Evolutionary conservation across 64 coral and sea anemone genomes (phyloP), one percentile per base, ranked within the genome.

Genomic region (Porites lutea): DNA sequence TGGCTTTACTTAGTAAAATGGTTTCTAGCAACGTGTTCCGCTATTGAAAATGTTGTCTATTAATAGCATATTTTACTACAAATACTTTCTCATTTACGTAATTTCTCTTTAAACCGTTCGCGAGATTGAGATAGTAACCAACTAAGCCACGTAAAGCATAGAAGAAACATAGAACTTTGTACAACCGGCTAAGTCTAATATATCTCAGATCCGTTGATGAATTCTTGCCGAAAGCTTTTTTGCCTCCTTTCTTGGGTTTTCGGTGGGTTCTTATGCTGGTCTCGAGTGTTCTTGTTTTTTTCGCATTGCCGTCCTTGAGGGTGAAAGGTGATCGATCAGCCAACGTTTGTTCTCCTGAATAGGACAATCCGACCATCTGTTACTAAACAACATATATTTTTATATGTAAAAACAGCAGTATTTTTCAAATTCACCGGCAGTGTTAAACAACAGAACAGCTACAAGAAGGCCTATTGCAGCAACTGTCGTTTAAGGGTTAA

Each of bases 31-130:
- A 81, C 78, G 78, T 81, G 78, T 63, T 64, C 78, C 16, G 57
- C 58, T 46, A 81, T 81, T 64, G 78, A 81, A 81, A 59, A 8
- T 45, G 43, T 13, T 45, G 78, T 60, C 63, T 81, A 81, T 81
- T 62, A 22, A 81, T 81, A 62, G 63, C 18, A 4, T 62, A 63
- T 62, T 81, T 81, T 27, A 4, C 22, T 13, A 63, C 12, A 62
- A 62, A 16, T 6, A 20, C 13, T 47, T 18, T 22, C 11, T 81
- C 4, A 62, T 12, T 81, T 61, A 47, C 3, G 12, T 23, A 14
- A 37, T 60, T 52, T 76, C 13, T 45, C 16, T 81, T 46, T 13
- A 81, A 81, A 13, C 54, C 47, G 21, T 63, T 62, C 16, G 55
- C 47, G 13, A 22, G 23, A 22, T 23, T 12, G 6, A 12, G 22